Evolutionary conservation across 2,113 vertebrate genomes (phyloP), one percentile per base, ranked within the genome.

Genomic region (Bubo blakistoni): DNA sequence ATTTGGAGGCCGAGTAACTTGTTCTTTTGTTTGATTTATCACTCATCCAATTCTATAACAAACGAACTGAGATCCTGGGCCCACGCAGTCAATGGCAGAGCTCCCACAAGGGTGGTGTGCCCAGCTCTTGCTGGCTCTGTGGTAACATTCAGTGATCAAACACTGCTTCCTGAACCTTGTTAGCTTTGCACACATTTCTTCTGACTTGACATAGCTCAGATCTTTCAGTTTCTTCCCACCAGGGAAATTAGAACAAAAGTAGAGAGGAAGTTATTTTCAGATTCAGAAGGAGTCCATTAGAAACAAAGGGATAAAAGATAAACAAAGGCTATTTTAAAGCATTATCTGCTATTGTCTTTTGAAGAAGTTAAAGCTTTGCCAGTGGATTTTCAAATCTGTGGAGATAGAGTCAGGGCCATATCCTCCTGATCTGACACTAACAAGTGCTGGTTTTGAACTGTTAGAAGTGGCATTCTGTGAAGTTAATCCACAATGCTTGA

Each of bases 291-390:
- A 79, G 46, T 72, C 51, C 42, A 78, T 94, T 93, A 81, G 89
- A 95, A 93, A 92, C 63, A 90, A 91, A 92, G 95, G 42, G 92
- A 86, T 65, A 79, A 84, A 91, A 90, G 87, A 92, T 81, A 91
- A 96, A 92, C 58, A 90, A 85, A 85, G 49, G 51, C 54, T 25
- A 55, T 78, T 95, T 91, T 7, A 93, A 97, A 88, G 16, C 51
- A 91, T 73, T 96, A 91, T 91, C 81, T 96, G 27, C 71, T 62
- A 55, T 95, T 94, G 89, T 87, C 73, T 96, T 86, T 94, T 80
- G 65, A 80, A 92, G 84, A 95, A 57, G 26, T 74, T 86, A 66
- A 78, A 89, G 30, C 34, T 94, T 95, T 91, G 89, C 71, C 81
- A 88, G 47, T 80, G 51, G 59, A 94, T 96, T 96, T 95, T 93